Base-by-base conservation (phyloP, 1,140 invertebrate genomes). In the Piezodorus guildinii region DNA sequence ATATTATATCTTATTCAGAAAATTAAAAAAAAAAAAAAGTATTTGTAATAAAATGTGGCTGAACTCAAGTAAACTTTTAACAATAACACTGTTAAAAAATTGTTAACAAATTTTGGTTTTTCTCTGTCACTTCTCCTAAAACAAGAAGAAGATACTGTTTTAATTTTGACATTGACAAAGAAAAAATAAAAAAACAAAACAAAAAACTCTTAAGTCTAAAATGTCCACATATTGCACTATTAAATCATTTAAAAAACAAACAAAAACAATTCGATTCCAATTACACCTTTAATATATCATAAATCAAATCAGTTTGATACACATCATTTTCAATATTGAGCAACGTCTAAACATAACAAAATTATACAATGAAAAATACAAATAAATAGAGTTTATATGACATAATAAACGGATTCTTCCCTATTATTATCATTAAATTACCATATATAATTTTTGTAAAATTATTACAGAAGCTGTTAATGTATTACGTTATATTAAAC, bases 381-480 rank as follows among this genome's bases (percentile, higher is more conserved):
- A 56, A 56, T 23, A 16, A 23, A 21, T 49, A 49, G 19, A 49
- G 46, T 17, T 19, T 4, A 12, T 16, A 17, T 19, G n/a, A 56
- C 9, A 23, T 23, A 52, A 52, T 19, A 56, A 23, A 56, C 15
- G 19, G 14, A 3, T 56, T 23, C 9, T 56, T 23, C 23, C 15
- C 23, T 56, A 56, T 23, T 23, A 56, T 19, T 49, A 49, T 17
- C 6, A 21, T 49, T 49, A 19, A 17, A 21, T 49, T 19, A 49
- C n/a, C n/a, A 49, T 19, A 49, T 19, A 49, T 19, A 49, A 14
- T 23, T 23, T 21, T 10, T 16, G 15, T 25, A 56, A 56, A 25
- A 56, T 23, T 56, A 56, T 56, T 56, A 56, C 52, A 23, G 52
- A 56, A 56, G 52, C 52, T 23, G 34, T 23, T 56, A 23, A 25